A percentile compares a stretch with the other conserved stretches of the same genome.
phyloP scores from a whole-genome alignment of 2,797 vertebrate genomes.

The Discoglossus pictus region DNA sequence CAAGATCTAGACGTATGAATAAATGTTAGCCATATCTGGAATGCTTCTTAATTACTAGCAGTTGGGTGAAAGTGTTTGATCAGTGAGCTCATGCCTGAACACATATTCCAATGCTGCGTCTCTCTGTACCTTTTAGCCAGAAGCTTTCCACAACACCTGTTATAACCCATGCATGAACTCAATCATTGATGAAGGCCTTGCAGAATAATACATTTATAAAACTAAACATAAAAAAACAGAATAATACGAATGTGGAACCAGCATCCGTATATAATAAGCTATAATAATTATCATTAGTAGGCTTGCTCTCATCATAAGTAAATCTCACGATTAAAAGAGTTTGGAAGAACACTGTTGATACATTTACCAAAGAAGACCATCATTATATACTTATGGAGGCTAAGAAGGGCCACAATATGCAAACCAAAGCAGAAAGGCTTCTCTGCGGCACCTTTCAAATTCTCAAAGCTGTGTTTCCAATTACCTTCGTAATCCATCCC shows the following conservation, averaged over 20 bases:
- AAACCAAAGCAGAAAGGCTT: too few relatives aligned
- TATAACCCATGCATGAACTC: constrained; percentile 19
- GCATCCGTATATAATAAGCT: too few relatives aligned
- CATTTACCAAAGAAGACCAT: too few relatives aligned
- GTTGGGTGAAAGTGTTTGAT: constrained; percentile 46
- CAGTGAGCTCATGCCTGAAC: constrained; percentile 41
- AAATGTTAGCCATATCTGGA: constrained; percentile 45
- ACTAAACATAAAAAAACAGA: neutral
- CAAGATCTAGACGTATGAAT: constrained; percentile 47
- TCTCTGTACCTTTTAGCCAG: constrained; percentile 32
- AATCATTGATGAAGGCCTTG: constrained; percentile 4
- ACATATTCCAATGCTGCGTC: constrained; percentile 49
- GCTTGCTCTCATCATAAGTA: too few relatives aligned
- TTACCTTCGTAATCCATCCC: too few relatives aligned
- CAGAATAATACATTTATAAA: neutral
- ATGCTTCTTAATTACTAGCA: constrained; percentile 54
- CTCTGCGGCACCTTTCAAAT: too few relatives aligned
- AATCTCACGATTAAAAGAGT: too few relatives aligned
- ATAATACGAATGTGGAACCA: neutral
- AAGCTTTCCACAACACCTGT: constrained; percentile 29
- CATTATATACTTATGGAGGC: too few relatives aligned
- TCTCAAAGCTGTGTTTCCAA: too few relatives aligned
- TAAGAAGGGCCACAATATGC: too few relatives aligned
- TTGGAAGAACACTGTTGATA: too few relatives aligned
- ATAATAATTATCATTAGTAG: too few relatives aligned